Base-by-base conservation (phyloP, 2,888 invertebrate genomes). In the Seladonia tumulorum region DNA sequence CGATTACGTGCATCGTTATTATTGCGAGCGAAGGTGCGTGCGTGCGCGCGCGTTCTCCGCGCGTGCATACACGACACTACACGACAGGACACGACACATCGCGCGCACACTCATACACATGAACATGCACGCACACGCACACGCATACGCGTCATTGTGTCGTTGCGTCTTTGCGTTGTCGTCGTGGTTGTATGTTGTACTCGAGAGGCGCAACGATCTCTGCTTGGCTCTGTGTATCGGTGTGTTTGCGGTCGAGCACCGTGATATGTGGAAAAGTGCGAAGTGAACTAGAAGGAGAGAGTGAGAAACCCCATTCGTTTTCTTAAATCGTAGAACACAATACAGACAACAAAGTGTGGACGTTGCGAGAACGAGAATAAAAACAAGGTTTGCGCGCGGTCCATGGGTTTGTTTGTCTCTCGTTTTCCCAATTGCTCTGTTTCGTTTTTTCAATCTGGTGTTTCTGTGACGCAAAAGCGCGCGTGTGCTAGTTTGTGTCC, bases 1-100 rank as follows among this genome's bases (percentile, higher is more conserved):
- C 83, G 87, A 87, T 87, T 87, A 87, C 87, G 87, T 87, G 83
- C 87, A 87, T 87, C 87, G 87, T 87, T 87, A 87, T 87, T 87
- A 87, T 87, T 87, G 87, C 81, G 83, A 79, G 74, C 87, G 79
- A 83, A 87, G 87, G 87, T 83, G 87, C 81, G 87, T 87, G 87
- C 80, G 87, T 86, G 86, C 87, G 83, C 87, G 83, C 87, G 87
- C 82, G 60, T 39, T 39, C 68, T 22, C 71, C 76, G 75, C 87
- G 87, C 80, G 83, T 80, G 83, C 81, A 81, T 87, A 87, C 75
- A 86, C 35, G 63, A 75, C 63, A 49, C 18, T 39, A 35, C 18
- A 66, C 68, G 35, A 68, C 68, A 25, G 10, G 68, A 35, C 35
- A 66, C 68, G 35, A 68, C 68, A 35, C 39, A 68, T 68, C 35